Evolutionary conservation across 2,888 invertebrate genomes (phyloP).

Genomic region (Chrysolina haemoptera): DNA sequence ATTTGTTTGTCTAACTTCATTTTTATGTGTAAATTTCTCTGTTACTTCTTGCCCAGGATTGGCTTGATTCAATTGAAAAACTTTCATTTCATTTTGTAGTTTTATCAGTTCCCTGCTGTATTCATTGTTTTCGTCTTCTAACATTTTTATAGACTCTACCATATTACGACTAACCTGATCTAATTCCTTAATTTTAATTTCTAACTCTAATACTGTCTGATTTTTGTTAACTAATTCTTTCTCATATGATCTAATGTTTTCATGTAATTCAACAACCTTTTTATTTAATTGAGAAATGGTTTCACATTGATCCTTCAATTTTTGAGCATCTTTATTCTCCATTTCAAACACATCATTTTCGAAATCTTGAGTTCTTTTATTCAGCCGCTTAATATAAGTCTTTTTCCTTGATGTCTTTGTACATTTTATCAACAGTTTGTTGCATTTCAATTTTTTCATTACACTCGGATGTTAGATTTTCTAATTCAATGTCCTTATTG

Average conservation of each 20-base stretch:
- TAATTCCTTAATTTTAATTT: slow-evolving; percentile 18
- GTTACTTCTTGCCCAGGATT: slow-evolving; percentile 22
- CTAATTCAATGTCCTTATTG: slow-evolving; percentile 25
- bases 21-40: background rate
- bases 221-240: background rate
- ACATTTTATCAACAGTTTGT: background rate
- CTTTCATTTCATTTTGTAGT: slow-evolving; percentile 20
- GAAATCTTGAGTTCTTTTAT: slow-evolving; percentile 7
- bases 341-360: slow-evolving; percentile 28
- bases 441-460: slow-evolving; percentile 11
- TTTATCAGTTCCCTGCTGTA: slow-evolving; percentile 23
- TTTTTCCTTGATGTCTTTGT: background rate
- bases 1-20: slow-evolving; percentile 18
- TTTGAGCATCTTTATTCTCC: slow-evolving; percentile 25
- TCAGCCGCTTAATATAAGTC: slow-evolving; percentile 23
- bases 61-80: slow-evolving; percentile 19
- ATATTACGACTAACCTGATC: slow-evolving; percentile 23
- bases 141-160: slow-evolving; percentile 29
- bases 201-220: background rate
- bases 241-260: slow-evolving; percentile 7
- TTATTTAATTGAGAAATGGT: slow-evolving; percentile 22
- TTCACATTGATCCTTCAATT: slow-evolving; percentile 24
- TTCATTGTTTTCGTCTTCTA: slow-evolving; percentile 32
- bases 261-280: background rate
- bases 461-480: background rate